Conservation (phyloP, 2,888 invertebrate species). For the Oscheius sp. region DNA sequence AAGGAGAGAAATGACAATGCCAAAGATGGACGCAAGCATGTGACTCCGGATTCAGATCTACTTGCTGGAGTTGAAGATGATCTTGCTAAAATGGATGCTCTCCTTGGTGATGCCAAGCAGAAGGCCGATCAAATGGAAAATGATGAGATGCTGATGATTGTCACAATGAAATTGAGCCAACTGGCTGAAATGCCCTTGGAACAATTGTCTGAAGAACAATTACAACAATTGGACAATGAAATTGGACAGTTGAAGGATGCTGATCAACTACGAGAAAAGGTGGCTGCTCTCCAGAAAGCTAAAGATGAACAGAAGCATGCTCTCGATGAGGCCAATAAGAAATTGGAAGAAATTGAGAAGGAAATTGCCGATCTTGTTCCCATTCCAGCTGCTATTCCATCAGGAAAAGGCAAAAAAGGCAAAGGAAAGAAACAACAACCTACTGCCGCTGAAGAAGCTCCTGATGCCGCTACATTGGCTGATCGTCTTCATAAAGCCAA, state of each 20-base stretch:
- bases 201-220: constrained; percentile 14
- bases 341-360: constrained; percentile 36
- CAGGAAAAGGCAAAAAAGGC: constrained; percentile 37
- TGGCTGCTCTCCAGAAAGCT: constrained; percentile 41
- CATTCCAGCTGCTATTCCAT: constrained; percentile 20
- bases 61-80: constrained; percentile 37
- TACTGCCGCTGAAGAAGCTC: constrained; percentile 6
- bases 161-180: constrained; percentile 47
- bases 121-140: constrained; percentile 46
- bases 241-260: constrained; percentile 46
- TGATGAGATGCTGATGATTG: constrained; percentile 44
- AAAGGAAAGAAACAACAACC: constrained; percentile 32
- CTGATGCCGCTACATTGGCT: constrained; percentile 13
- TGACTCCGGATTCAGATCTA: constrained; percentile 41
- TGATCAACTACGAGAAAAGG: constrained; percentile 47
- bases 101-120: constrained; percentile 44
- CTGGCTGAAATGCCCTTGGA: constrained; percentile 44
- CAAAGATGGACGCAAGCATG: constrained; percentile 44
- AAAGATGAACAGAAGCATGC: constrained; percentile 37
- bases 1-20: constrained; percentile 45
- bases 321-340: constrained; percentile 4
- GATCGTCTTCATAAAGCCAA: constrained; percentile 25
- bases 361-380: constrained; percentile 42
- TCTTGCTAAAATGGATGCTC: constrained; percentile 42
- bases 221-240: constrained; percentile 39